phyloP scores from a whole-genome alignment of 2,113 vertebrate species.

The Poeciliopsis retropinna region DNA sequence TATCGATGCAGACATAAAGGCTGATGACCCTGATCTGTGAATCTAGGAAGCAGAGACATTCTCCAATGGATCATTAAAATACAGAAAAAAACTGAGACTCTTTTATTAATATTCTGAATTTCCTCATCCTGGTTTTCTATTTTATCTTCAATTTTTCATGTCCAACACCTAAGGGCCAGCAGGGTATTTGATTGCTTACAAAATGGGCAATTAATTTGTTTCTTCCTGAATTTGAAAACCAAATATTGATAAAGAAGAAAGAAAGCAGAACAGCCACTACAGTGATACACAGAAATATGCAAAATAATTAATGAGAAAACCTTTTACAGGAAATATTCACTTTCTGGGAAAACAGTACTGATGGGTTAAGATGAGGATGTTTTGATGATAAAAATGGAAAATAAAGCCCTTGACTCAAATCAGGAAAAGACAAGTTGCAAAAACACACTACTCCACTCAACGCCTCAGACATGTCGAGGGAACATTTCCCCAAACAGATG shows the following conservation, averaged over 20 bases:
- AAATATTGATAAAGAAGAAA: background rate
- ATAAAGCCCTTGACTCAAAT: slow-evolving; percentile 60
- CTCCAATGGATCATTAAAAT: too few relatives aligned
- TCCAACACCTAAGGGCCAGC: too few relatives aligned
- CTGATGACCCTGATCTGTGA: too few relatives aligned
- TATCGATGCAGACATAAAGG: too few relatives aligned
- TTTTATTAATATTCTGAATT: too few relatives aligned
- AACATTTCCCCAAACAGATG: slow-evolving; percentile 47
- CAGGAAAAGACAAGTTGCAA: slow-evolving; percentile 38
- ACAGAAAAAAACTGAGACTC: too few relatives aligned
- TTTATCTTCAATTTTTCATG: too few relatives aligned
- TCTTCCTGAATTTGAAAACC: background rate
- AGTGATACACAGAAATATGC: background rate
- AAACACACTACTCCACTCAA: slow-evolving; percentile 68
- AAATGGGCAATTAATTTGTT: background rate
- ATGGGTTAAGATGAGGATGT: slow-evolving; percentile 51
- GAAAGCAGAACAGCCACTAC: background rate
- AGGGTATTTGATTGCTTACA: too few relatives aligned
- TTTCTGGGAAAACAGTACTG: slow-evolving; percentile 26
- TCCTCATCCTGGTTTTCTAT: too few relatives aligned
- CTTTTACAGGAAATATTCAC: slow-evolving; percentile 1
- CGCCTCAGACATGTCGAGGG: slow-evolving; percentile 36
- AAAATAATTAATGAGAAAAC: slow-evolving; percentile 17
- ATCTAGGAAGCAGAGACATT: too few relatives aligned
- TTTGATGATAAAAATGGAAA: slow-evolving; percentile 37